Base-by-base conservation (phyloP, 2,888 invertebrate species). In the Chrysolina haemoptera region DNA sequence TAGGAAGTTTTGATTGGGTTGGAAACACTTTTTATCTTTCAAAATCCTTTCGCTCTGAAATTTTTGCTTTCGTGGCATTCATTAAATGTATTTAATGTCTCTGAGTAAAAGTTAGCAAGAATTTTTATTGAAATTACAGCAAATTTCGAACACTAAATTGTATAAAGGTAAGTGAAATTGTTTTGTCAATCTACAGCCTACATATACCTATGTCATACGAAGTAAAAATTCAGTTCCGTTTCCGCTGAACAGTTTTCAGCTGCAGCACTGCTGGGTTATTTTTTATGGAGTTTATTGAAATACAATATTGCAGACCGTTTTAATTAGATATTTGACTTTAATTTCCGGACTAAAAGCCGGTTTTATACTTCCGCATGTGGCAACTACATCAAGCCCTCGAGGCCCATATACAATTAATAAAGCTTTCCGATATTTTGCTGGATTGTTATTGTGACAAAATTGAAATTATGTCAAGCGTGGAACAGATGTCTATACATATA, bases 251-350 rank as follows among this genome's bases (percentile, higher is more conserved):
- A 5, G 35, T 9, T 68, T 68, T 46, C 20, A 62, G 43, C 59
- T 68, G 59, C 41, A 40, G 20, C 46, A 62, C 35, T 68, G 68
- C 43, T 68, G 68, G 27, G 22, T 46, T 22, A 6, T 8, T 65
- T 68, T 68, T 63, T 66, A n/a, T 43, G 10, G 20, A 71, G 27
- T 46, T 71, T 66, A 53, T 71, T 55, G 59, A 71, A 66, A 48
- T 66, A 62, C 66, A 48, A 63, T 50, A 63, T 22, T 46, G 65
- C 55, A 64, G 71, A 62, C 53, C 27, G 22, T 72, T 72, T 76
- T 76, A 76, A 76, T 76, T 76, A 74, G 73, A 76, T 74, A 74
- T 76, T 68, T 72, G 74, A 74, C 71, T 69, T 74, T 76, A 76
- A 76, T 76, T 73, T 76, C 74, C 76, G 72, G 65, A 48, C 46